Evolutionary conservation across 2,888 invertebrate species (phyloP).

Genomic region (Pristionchus exspectatus): DNA sequence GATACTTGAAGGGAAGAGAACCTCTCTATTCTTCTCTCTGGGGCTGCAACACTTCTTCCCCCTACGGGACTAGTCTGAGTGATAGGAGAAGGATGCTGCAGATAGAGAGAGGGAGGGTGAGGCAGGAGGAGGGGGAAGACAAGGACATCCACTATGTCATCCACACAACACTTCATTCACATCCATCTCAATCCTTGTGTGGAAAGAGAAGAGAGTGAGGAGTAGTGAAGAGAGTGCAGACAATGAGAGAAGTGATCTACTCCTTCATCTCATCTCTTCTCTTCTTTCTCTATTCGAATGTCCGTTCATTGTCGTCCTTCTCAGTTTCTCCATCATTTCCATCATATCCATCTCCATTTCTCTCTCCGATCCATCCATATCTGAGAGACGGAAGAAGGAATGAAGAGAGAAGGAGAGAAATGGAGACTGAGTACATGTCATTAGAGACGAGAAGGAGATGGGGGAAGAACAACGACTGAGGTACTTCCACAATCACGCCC

Average conservation of each 20-base stretch:
- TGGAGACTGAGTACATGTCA: conserved; percentile 13
- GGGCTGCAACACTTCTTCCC: conserved; percentile 31
- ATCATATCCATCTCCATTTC: not conserved
- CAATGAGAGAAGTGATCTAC: not conserved
- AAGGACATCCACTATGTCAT: conserved; percentile 31
- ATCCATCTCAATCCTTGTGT: not conserved
- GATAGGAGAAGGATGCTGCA: conserved; percentile 27
- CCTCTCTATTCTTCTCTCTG: not conserved
- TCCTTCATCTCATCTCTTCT: not conserved
- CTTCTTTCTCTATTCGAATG: not conserved
- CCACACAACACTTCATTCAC: conserved; percentile 33
- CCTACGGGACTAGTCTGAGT: conserved; percentile 25
- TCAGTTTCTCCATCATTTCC: conserved; percentile 14
- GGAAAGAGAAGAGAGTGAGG: not conserved
- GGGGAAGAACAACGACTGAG: not conserved
- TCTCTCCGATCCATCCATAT: conserved; percentile 24
- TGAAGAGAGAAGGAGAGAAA: conserved; percentile 35
- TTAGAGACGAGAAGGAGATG: conserved; percentile 9
- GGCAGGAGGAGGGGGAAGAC: not conserved
- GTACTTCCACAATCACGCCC: not conserved
- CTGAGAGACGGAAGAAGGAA: conserved; percentile 21
- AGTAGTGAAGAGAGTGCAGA: not conserved
- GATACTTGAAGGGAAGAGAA: not conserved
- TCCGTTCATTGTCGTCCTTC: not conserved
- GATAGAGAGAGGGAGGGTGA: not conserved